Conservation (phyloP, 1,140 invertebrate species). For the Octopus sinensis region DNA sequence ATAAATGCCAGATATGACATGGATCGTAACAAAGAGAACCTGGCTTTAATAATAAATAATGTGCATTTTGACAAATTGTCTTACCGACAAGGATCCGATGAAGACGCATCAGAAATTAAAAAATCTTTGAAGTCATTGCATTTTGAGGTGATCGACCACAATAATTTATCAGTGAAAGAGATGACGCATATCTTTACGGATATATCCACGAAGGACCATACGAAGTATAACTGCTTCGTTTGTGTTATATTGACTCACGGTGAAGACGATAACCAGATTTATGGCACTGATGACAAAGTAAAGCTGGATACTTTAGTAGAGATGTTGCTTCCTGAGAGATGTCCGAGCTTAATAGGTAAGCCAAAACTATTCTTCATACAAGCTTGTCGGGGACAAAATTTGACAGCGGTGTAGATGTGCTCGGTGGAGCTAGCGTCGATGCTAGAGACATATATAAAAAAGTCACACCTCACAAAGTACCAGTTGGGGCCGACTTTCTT, state of each 20-base stretch:
- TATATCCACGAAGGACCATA: constrained; percentile 23
- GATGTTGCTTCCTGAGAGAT: constrained; percentile 39
- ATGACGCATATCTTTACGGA: not conserved
- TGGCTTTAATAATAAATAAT: not conserved
- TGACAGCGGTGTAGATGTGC: not conserved
- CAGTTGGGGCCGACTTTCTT: constrained; percentile 46
- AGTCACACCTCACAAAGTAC: constrained; percentile 27
- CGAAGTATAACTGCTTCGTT: constrained; percentile 41
- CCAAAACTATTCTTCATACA: constrained; percentile 57
- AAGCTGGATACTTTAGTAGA: constrained; percentile 41
- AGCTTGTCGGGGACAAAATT: constrained; percentile 50
- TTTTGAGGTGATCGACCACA: not conserved
- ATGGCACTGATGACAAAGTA: constrained; percentile 44
- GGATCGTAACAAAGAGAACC: not conserved
- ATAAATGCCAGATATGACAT: not conserved
- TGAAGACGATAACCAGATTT: constrained; percentile 34
- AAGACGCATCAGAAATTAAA: not conserved
- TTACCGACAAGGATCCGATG: not conserved
- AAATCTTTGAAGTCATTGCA: not conserved
- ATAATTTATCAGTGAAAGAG: not conserved
- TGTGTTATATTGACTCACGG: constrained; percentile 52
- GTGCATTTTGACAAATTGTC: not conserved
- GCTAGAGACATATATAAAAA: not conserved
- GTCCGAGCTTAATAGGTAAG: constrained; percentile 43
- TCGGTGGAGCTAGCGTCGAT: not conserved